These are phyloP conservation scores for Paguma larvata DNA, from an alignment of 2,797 vertebrate species.

Conservation along the genomic window DNA sequence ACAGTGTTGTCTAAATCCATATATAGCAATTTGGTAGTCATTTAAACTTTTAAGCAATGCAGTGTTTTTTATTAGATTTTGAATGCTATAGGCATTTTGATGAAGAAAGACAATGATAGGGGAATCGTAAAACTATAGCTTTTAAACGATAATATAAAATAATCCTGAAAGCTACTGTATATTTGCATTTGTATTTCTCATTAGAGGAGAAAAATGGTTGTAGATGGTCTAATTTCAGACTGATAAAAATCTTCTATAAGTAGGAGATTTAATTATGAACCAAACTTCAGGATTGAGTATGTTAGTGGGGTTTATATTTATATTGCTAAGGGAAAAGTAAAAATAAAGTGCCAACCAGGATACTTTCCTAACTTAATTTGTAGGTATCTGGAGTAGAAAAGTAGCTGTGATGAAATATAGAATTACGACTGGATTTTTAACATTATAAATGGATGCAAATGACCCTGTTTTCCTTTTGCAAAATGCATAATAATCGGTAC, in stretches of 20 bases:
- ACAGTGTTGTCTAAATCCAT: neutral
- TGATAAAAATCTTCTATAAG: neutral
- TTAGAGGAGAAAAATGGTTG: neutral
- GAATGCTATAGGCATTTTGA: neutral
- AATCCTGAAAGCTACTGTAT: neutral
- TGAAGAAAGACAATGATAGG: neutral
- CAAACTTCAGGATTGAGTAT: neutral
- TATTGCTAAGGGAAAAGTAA: neutral
- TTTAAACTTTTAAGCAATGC: neutral
- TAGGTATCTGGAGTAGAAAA: neutral
- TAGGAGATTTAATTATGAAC: neutral
- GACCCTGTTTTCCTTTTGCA: neutral
- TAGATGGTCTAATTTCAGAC: neutral
- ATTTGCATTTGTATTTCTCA: slow-evolving; percentile 10
- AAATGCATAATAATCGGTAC: neutral
- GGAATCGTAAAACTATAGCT: neutral
- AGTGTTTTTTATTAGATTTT: neutral
- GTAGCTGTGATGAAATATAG: neutral
- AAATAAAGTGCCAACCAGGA: neutral
- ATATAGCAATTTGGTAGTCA: neutral
- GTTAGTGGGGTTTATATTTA: neutral
- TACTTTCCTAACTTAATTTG: neutral
- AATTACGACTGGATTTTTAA: neutral
- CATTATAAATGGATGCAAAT: neutral
- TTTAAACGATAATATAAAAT: slow-evolving; percentile 7